These are phyloP conservation scores for Cosmorhoe ocellata DNA, from an alignment of 2,888 invertebrate genomes.

Conservation along the genomic window DNA sequence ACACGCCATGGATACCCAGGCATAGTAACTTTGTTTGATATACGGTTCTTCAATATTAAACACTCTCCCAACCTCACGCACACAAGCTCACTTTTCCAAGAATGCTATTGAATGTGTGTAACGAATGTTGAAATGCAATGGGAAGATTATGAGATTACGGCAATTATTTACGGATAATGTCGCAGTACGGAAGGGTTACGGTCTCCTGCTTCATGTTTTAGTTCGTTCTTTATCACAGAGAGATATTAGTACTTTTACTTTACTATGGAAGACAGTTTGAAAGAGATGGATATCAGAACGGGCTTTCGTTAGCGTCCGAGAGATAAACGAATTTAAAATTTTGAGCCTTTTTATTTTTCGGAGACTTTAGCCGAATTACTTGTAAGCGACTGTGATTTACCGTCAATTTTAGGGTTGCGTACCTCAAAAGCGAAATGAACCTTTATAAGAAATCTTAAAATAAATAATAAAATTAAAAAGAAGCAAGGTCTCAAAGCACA, in stretches of 20 bases:
- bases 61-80: not conserved
- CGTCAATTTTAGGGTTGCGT: too few relatives aligned
- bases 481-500: too few relatives aligned
- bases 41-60: slow-evolving; percentile 3
- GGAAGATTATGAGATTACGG: not conserved
- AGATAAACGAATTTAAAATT: slow-evolving; percentile 13
- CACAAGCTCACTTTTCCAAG: not conserved
- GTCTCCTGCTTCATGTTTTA: too few relatives aligned
- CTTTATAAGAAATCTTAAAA: too few relatives aligned
- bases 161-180: too few relatives aligned
- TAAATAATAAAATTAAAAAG: too few relatives aligned
- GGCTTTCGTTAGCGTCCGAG: slow-evolving; percentile 15
- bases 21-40: not conserved
- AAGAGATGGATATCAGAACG: slow-evolving; percentile 23
- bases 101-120: not conserved
- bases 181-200: too few relatives aligned
- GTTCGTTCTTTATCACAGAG: too few relatives aligned
- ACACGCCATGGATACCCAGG: slow-evolving; percentile 61
- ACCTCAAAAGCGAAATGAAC: too few relatives aligned
- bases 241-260: not conserved
- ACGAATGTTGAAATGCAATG: not conserved
- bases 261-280: slow-evolving; percentile 32
- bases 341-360: not conserved
- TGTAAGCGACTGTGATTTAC: too few relatives aligned
- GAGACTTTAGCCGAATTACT: too few relatives aligned